These are phyloP conservation scores for Drosophila sordidula DNA, from an alignment of 2,888 invertebrate species.

Conservation along the genomic window DNA sequence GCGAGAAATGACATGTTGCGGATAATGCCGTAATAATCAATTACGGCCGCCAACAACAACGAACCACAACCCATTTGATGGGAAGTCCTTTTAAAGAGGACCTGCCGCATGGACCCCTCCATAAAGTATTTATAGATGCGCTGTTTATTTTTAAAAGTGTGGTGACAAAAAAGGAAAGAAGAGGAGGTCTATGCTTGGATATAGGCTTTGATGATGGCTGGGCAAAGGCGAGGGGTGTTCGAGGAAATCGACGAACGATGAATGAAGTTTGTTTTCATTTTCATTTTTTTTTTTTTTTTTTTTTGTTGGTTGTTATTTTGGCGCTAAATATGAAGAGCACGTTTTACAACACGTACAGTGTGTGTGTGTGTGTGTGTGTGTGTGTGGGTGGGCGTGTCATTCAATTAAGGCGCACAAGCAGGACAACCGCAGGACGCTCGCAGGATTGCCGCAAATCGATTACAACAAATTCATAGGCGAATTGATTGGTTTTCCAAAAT, in stretches of 20 bases:
- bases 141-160: constrained; percentile 38
- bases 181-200: neutral
- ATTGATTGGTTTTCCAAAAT: constrained; percentile 59
- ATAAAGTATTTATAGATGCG: constrained; percentile 44
- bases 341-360: constrained; percentile 48
- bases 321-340: constrained; percentile 62
- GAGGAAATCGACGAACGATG: constrained; percentile 40
- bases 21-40: constrained; percentile 12
- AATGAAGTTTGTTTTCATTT: constrained; percentile 48
- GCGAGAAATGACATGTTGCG: neutral
- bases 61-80: neutral
- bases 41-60: constrained; percentile 7
- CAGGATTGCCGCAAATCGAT: constrained; percentile 34
- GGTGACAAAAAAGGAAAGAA: neutral
- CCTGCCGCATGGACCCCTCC: constrained; percentile 9
- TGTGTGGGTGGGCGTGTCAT: constrained; percentile 38
- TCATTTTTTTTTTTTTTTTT: neutral
- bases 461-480: constrained; percentile 59
- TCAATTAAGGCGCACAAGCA: constrained; percentile 48
- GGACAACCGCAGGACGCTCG: neutral
- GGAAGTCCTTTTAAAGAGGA: constrained; percentile 7
- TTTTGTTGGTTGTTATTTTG: constrained; percentile 27
- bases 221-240: neutral
- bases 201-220: constrained; percentile 39
- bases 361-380: constrained; percentile 15